Conservation (phyloP, 2,113 vertebrate species). For the Setophaga coronata region DNA sequence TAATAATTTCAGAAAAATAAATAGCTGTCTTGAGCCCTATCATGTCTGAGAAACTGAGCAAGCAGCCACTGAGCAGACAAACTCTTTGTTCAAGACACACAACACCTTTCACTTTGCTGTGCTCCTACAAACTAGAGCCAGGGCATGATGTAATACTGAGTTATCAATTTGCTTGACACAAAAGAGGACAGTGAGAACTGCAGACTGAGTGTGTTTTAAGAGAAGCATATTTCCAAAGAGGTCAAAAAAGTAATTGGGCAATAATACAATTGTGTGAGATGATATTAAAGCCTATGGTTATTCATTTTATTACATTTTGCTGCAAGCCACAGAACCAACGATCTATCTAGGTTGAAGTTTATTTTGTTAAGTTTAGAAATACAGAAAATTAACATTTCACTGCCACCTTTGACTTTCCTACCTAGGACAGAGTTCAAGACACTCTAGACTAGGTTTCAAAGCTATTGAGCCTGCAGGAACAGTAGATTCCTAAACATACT, state of each 20-base stretch:
- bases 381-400: conserved; percentile 33
- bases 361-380: conserved; percentile 61
- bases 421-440: neutral
- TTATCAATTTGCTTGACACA: conserved; percentile 21
- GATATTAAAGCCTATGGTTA: conserved; percentile 62
- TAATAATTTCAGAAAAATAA: neutral
- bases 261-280: conserved; percentile 66
- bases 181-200: conserved; percentile 40
- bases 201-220: conserved; percentile 19
- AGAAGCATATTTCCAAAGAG: conserved; percentile 44
- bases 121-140: neutral
- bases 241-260: conserved; percentile 58
- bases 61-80: neutral
- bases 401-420: neutral
- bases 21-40: neutral
- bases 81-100: neutral
- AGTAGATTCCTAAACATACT: neutral
- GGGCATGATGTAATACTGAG: neutral
- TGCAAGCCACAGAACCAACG: conserved; percentile 27
- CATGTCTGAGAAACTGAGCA: neutral
- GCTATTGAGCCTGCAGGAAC: neutral
- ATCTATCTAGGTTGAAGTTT: conserved; percentile 55
- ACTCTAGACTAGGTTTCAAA: neutral
- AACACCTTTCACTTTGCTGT: neutral
- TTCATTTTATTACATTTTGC: conserved; percentile 64